Percentiles rank a stretch among this genome's conserved stretches.
Conservation (phyloP, 2,888 invertebrate genomes). For the Philonicus albiceps region DNA sequence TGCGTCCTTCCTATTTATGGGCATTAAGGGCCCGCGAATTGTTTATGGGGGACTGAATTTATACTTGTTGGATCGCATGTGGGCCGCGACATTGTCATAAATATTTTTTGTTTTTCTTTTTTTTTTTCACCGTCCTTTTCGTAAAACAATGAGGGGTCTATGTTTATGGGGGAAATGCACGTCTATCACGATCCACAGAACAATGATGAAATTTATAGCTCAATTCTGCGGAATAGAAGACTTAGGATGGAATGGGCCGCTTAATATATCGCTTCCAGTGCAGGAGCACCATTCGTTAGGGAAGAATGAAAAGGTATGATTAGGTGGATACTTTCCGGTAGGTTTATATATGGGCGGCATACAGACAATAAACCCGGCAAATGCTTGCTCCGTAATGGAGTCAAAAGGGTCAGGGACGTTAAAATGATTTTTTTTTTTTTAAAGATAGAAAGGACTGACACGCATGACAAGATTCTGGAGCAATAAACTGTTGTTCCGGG, state of each 20-base stretch:
- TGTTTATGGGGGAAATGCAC: neutral
- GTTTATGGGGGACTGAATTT: neutral
- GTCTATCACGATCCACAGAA: slow-evolving; percentile 13
- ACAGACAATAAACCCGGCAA: neutral
- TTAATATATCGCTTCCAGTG: slow-evolving; percentile 3
- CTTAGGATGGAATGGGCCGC: neutral
- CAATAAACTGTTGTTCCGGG: neutral
- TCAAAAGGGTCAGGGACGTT: neutral
- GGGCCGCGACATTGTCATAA: neutral
- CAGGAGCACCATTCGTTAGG: neutral
- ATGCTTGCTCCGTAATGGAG: neutral
- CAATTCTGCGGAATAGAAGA: neutral
- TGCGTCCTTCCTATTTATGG: neutral
- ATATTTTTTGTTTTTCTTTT: no score
- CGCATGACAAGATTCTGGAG: neutral
- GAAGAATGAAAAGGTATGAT: neutral
- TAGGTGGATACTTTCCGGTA: neutral
- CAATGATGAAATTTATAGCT: slow-evolving; percentile 8
- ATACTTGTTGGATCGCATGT: slow-evolving; percentile 17
- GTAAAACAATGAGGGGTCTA: neutral
- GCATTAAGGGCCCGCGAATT: neutral
- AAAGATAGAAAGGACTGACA: neutral
- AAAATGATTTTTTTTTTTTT: neutral
- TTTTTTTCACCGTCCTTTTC: neutral
- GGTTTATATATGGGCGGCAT: neutral